Conservation (phyloP, 2,113 vertebrate genomes). For the Columba janthina region DNA sequence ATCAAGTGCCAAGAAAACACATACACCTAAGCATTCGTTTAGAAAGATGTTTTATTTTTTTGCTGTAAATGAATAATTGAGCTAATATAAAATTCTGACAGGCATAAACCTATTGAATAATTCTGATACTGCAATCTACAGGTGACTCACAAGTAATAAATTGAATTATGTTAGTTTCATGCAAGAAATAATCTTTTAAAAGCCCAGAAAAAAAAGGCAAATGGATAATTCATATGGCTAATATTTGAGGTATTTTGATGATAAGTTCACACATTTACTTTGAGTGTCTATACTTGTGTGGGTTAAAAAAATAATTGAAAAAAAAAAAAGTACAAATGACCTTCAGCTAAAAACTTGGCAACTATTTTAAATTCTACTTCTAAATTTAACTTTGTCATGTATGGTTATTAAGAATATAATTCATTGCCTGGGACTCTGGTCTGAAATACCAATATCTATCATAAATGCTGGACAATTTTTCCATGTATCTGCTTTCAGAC, state of each 20-base stretch:
- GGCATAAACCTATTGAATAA: slow-evolving; percentile 17
- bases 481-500: slow-evolving; percentile 64
- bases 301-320: background rate
- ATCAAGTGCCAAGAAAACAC: slow-evolving; percentile 3
- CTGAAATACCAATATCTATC: slow-evolving; percentile 58
- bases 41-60: background rate
- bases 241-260: slow-evolving; percentile 14
- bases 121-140: slow-evolving; percentile 12
- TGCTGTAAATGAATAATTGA: slow-evolving; percentile 33
- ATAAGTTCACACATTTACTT: background rate
- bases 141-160: background rate
- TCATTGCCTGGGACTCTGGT: slow-evolving; percentile 33
- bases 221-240: background rate
- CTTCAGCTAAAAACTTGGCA: slow-evolving; percentile 68
- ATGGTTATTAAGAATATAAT: slow-evolving; percentile 64
- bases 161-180: background rate
- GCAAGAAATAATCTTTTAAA: slow-evolving; percentile 14
- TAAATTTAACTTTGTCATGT: slow-evolving; percentile 72
- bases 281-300: background rate
- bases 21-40: background rate
- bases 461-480: slow-evolving; percentile 53
- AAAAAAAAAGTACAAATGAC: slow-evolving; percentile 40
- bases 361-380: slow-evolving; percentile 61
- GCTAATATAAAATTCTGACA: slow-evolving; percentile 28
- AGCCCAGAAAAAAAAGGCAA: background rate